Base-by-base conservation (phyloP, 2,797 vertebrate species). In the Mormyrus proboscirostris region DNA sequence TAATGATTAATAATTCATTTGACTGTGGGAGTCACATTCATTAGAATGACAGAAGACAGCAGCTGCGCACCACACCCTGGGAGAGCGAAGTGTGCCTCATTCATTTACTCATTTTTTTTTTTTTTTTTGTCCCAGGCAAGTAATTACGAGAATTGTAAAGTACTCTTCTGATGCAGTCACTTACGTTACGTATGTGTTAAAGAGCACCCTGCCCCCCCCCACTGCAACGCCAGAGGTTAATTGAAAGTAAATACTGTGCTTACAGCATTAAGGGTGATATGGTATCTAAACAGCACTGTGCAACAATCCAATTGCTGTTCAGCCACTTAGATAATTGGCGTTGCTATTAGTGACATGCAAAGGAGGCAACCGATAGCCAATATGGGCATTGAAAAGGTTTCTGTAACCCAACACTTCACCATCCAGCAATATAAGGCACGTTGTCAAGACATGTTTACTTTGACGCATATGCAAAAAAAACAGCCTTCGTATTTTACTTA, bases 1-100 rank as follows among this genome's bases (percentile, higher is more conserved):
- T 90, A 8, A 87, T 88, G 79, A 65, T 85, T 65, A 65, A 89
- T 85, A 89, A 86, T 86, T 53, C 25, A 55, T 86, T 90, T 88
- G 88, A 90, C 92, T 93, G 55, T 88, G 92, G 92, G 90, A 93
- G 10, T 91, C 55, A 90, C 65, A 55, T 88, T 92, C 51, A 90
- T 92, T 91, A 84, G 79, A 84, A 73, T 19, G 49, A 93, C 90
- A 89, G 69, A 92, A 91, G 12, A 41, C 16, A 5, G 57, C 5
- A 88, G 44, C 53, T 88, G 59, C 53, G 47, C 89, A 90, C 93
- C 92, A 90, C 89, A 91, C 87, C 29, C 51, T 38, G 1, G 6
- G 50, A 86, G 5, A 57, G 29, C 29, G 10, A 57, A 33, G n/a
- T 1, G 51, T 86, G 85, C 51, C 85, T 55, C 10, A 14, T 49